These are phyloP conservation scores for Eupithecia vulgata DNA, from an alignment of 2,888 invertebrate species.

Conservation along the genomic window DNA sequence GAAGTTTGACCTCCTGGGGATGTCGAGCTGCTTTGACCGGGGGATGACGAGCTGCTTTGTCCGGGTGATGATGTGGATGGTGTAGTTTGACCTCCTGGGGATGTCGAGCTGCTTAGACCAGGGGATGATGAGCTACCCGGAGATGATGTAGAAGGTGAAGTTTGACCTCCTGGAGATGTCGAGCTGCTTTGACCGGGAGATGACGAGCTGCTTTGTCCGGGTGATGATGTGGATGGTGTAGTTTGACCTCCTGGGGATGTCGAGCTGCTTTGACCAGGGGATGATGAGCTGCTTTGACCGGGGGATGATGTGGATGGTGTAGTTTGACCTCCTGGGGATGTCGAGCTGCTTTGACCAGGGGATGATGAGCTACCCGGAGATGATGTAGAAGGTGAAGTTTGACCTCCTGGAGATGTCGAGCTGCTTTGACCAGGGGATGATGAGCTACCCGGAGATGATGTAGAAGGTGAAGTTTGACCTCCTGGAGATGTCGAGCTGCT, in stretches of 20 bases:
- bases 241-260: not conserved
- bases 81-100: not conserved
- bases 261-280: too few species aligned
- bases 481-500: not conserved
- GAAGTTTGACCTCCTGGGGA: not conserved
- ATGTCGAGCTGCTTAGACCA: not conserved
- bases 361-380: too few species aligned
- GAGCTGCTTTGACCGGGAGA: not conserved
- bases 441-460: too few species aligned
- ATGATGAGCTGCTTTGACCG: not conserved
- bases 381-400: not conserved
- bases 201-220: not conserved
- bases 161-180: not conserved
- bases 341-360: not conserved
- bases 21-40: not conserved
- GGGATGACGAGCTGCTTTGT: too few species aligned
- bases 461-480: not conserved
- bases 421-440: not conserved
- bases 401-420: not conserved
- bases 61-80: not conserved
- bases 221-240: not conserved
- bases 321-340: not conserved
- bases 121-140: not conserved
- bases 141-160: not conserved
- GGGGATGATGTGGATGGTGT: not conserved